These are phyloP conservation scores for Caenorhabditis panamensis DNA, from an alignment of 2,888 invertebrate genomes.

Conservation along the genomic window DNA sequence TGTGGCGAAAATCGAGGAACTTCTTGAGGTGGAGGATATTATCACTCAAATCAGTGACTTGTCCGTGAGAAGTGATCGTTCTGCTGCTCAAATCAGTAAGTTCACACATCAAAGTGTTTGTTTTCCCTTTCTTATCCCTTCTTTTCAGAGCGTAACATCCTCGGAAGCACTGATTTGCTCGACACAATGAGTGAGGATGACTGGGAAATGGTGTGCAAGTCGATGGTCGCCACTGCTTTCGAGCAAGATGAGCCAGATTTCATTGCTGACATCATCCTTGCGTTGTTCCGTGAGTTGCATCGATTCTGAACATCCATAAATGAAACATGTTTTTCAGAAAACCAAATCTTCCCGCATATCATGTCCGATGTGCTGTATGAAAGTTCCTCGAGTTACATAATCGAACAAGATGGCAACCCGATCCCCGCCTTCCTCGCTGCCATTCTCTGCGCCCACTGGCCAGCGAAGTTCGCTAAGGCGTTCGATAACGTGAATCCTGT, in stretches of 20 bases:
- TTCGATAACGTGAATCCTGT: slow-evolving; percentile 64
- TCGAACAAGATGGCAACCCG: slow-evolving; percentile 42
- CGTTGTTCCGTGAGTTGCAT: slow-evolving; percentile 60
- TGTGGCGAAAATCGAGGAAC: slow-evolving; percentile 20
- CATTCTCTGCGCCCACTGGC: slow-evolving; percentile 66
- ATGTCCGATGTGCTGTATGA: slow-evolving; percentile 4
- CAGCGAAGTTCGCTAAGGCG: slow-evolving; percentile 58
- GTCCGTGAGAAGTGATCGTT: slow-evolving; percentile 57
- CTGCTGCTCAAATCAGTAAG: slow-evolving; percentile 66
- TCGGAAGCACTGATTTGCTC: slow-evolving; percentile 42
- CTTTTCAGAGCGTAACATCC: slow-evolving; percentile 64
- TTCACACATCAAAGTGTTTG: too few species aligned
- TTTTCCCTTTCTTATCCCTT: not conserved
- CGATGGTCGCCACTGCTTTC: slow-evolving; percentile 54
- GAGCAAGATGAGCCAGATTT: slow-evolving; percentile 66
- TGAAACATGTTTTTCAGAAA: not conserved
- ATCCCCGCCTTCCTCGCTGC: slow-evolving; percentile 58
- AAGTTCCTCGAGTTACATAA: slow-evolving; percentile 48
- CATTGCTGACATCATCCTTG: slow-evolving; percentile 59
- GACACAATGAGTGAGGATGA: slow-evolving; percentile 65
- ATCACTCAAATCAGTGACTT: slow-evolving; percentile 64
- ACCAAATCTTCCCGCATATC: too few species aligned
- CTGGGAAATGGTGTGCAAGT: slow-evolving; percentile 59
- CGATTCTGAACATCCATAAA: not conserved
- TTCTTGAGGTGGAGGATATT: slow-evolving; percentile 63